These are phyloP conservation scores for Morus bassanus DNA, from an alignment of 2,797 vertebrate genomes.

Conservation along the genomic window DNA sequence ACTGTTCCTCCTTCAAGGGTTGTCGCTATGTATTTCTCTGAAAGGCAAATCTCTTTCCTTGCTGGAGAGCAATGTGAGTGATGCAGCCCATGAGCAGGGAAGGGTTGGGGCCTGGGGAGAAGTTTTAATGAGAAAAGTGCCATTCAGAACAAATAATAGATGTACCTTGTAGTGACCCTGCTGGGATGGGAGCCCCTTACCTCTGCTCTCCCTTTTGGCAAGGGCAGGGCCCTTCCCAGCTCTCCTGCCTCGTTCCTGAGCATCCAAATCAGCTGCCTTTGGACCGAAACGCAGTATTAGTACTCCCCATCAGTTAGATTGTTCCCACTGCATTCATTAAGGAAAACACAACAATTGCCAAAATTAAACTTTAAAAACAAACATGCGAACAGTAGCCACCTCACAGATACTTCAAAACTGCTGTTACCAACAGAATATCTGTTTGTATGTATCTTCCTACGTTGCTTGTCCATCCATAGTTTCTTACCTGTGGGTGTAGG, in stretches of 20 bases:
- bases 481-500: not conserved
- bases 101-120: not conserved
- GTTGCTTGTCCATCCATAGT: accelerated
- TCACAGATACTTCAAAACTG: not conserved
- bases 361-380: not conserved
- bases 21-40: not conserved
- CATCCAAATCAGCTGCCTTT: not conserved
- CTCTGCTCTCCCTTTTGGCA: not conserved
- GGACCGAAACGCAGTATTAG: not conserved
- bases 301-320: not conserved
- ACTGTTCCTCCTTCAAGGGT: not conserved
- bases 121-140: not conserved
- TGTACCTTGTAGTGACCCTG: too few relatives aligned
- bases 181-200: not conserved
- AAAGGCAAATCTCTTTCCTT: not conserved
- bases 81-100: not conserved
- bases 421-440: not conserved
- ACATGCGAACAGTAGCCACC: not conserved
- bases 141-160: not conserved
- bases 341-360: not conserved
- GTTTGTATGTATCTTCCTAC: accelerated
- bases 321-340: not conserved
- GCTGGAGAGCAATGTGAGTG: not conserved
- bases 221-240: not conserved
- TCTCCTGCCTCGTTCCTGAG: not conserved